These are phyloP conservation scores for Tyrannus savana DNA, from an alignment of 2,113 vertebrate species.

Conservation along the genomic window DNA sequence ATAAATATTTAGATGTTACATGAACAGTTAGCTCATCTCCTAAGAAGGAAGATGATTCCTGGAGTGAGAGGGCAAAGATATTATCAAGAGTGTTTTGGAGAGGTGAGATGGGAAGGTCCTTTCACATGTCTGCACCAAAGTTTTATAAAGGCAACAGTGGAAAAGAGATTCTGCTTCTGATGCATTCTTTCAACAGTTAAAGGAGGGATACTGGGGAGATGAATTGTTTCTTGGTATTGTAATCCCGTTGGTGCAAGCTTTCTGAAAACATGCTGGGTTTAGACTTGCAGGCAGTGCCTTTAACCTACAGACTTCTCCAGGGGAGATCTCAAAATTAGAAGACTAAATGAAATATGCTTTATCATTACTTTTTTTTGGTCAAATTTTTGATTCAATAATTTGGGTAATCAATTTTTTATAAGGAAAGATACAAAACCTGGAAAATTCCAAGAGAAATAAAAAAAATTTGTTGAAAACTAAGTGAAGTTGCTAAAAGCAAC, in stretches of 20 bases:
- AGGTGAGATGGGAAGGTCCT: background rate
- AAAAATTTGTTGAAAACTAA: background rate
- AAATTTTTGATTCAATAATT: background rate
- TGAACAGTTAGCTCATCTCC: background rate
- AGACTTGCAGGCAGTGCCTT: background rate
- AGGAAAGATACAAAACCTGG: background rate
- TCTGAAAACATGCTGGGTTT: background rate
- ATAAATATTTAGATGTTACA: background rate
- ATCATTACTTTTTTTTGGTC: background rate
- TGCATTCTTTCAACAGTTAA: background rate
- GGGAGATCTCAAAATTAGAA: background rate
- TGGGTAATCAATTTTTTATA: background rate
- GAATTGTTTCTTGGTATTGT: background rate
- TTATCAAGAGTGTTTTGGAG: background rate
- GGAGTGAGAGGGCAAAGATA: background rate
- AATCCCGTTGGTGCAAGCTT: background rate
- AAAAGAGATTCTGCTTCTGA: background rate
- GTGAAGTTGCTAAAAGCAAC: background rate
- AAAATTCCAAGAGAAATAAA: background rate
- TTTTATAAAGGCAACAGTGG: background rate
- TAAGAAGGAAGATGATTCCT: background rate
- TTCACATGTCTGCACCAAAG: background rate
- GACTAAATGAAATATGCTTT: background rate
- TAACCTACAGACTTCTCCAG: background rate
- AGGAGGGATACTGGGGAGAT: background rate